Base-by-base conservation (phyloP, 2,888 invertebrate species). In the Caenorhabditis wallacei region DNA sequence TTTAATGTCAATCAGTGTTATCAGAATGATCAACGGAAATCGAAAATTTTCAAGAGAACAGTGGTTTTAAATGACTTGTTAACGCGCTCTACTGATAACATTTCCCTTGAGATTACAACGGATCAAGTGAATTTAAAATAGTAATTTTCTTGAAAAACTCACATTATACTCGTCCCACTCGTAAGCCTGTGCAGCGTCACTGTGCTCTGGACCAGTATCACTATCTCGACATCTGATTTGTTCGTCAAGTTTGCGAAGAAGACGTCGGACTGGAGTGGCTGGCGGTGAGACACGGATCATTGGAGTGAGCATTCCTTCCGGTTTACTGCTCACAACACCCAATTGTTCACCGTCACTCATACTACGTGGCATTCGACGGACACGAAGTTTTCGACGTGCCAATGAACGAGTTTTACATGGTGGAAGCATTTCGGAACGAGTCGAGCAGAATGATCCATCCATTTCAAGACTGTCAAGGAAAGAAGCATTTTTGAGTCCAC, bases 91-190 rank as follows among this genome's bases (percentile, higher is more conserved):
- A 0, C 1, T 43, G 40, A 43, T 61, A 40, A 37, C 20, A 11
- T 37, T 26, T 2, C 8, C 18, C n/a, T n/a, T n/a, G n/a, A n/a
- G n/a, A n/a, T n/a, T n/a, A n/a, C 35, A 16, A 46, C 2, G 40
- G 40, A 2, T 16, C 16, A 40, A 13, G 2, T 10, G 40, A 10
- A 8, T 10, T 40, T 8, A 30, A 40, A 13, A 40, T 40, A 11
- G 11, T 10, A 40, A 40, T 35, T 35, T 10, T 7, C 35, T 35
- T 35, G 5, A 13, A 40, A 46, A n/a, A 81, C 84, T 80, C 63
- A 89, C 89, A 76, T 86, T 85, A 61, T 89, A 89, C 48, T 89
- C 89, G 68, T 89, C 89, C 89, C 89, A 89, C 57, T 89, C 89
- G 61, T 87, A 89, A 18, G 84, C 85, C 16, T 85, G 82, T 0